Evolutionary conservation across 2,888 invertebrate species (phyloP), one percentile per base, ranked within the genome.

Genomic region (Acanthosepion lycidas): DNA sequence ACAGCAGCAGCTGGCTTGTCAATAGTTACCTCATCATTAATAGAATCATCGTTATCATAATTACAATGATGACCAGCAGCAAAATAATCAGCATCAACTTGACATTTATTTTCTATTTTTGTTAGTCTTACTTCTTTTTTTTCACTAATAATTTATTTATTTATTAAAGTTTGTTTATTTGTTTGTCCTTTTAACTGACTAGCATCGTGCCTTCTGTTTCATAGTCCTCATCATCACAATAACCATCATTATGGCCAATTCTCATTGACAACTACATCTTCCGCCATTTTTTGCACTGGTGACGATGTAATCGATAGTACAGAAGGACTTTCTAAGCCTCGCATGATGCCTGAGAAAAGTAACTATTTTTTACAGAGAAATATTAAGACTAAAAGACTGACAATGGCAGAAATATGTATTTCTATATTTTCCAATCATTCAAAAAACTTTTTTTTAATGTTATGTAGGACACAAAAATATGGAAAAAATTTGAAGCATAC

Each of bases 1-100:
- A 78, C 78, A 78, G 78, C 78, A 78, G 78, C 78, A 78, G 78
- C 78, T 78, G 78, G 78, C 78, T 23, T 78, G 78, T 33, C 78
- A 78, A 78, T 78, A 78, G 9, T n/a, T 78, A 18, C 1, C 78
- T 78, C 33, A 78, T 78, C 78, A 78, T 78, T 78, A 78, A 33
- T 78, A 78, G n/a, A n/a, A n/a, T 78, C n/a, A 78, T 78, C 33
- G 78, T 4, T 12, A 78, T 78, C 12, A 33, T n/a, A 78, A 78
- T 78, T 23, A 78, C 15, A 33, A n/a, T 12, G 78, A 78, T 78
- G 78, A n/a, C 78, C 78, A 78, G 78, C 78, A 78, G 78, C 78
- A n/a, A 78, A 78, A 78, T 78, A 78, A 78, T 20, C 78, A n/a
- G 78, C 78, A 78, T 78, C 78, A 78, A 5, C 15, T 12, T 12